Evolutionary conservation across 1,140 invertebrate species (phyloP).

Genomic region (Lordiphosa mommai): DNA sequence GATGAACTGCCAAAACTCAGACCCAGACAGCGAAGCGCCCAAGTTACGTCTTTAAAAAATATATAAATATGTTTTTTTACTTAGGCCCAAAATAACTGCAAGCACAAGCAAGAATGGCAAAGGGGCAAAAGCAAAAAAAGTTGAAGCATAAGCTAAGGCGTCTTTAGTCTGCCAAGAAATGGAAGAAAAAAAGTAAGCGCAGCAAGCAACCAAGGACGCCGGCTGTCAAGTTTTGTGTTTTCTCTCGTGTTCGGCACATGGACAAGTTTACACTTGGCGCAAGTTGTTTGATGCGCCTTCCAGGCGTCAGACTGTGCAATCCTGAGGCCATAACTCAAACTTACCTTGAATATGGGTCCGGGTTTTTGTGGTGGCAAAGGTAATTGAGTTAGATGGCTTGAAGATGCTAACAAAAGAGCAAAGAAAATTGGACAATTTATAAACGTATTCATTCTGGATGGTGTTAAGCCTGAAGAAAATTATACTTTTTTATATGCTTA

Average conservation of each 20-base stretch:
- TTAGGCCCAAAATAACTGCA: conserved; percentile 28
- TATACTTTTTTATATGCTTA: no score
- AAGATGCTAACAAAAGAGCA: background rate
- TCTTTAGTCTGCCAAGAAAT: conserved; percentile 26
- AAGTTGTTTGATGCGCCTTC: conserved; percentile 25
- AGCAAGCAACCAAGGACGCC: conserved; percentile 29
- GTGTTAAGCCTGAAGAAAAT: no score
- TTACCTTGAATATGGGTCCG: conserved; percentile 16
- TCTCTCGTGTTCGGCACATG: background rate
- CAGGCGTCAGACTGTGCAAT: conserved; percentile 32
- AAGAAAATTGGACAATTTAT: background rate
- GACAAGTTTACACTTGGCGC: conserved; percentile 37
- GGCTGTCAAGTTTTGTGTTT: conserved; percentile 39
- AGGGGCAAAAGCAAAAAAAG: conserved; percentile 35
- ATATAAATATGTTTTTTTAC: conserved; percentile 11
- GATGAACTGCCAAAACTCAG: conserved; percentile 39
- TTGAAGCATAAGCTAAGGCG: conserved; percentile 48
- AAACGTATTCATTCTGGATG: no score
- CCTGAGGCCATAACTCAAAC: conserved; percentile 44
- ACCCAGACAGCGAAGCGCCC: conserved; percentile 10
- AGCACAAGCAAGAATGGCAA: conserved; percentile 12
- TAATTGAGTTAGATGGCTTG: conserved; percentile 7
- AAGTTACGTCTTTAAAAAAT: conserved; percentile 14
- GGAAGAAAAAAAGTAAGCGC: conserved; percentile 12
- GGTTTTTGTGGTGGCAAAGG: background rate